Percentiles rank a stretch among this genome's conserved stretches.
phyloP scores from a whole-genome alignment of 2,888 invertebrate species.

The Germaria angustata region DNA sequence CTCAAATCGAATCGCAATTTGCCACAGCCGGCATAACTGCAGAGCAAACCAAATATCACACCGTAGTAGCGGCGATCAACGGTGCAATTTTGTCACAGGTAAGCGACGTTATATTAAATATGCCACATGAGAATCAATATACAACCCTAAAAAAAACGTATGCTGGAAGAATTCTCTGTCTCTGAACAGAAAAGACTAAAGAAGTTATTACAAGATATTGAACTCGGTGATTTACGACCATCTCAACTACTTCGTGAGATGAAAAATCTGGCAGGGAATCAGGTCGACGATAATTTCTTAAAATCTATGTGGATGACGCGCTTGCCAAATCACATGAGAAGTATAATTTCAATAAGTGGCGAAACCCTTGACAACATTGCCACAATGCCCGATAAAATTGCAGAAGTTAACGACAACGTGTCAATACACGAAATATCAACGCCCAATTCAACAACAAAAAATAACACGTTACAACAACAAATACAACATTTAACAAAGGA shows the following conservation, averaged over 20 bases:
- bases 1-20: conserved; percentile 68
- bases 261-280: conserved; percentile 64
- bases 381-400: neutral
- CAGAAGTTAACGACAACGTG: neutral
- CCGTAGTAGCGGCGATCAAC: conserved; percentile 69
- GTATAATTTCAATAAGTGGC: neutral
- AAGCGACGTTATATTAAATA: conserved; percentile 68
- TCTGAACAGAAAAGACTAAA: conserved; percentile 67
- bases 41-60: conserved; percentile 68
- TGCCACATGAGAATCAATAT: conserved; percentile 62
- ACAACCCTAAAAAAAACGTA: conserved; percentile 62
- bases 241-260: conserved; percentile 70
- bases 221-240: conserved; percentile 69
- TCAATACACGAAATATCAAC: neutral
- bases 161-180: conserved; percentile 65
- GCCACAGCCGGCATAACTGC: conserved; percentile 61
- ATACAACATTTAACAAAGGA: neutral
- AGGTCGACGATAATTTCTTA: conserved; percentile 44
- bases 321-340: conserved; percentile 10
- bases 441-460: neutral
- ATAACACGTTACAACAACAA: neutral
- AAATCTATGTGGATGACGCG: neutral
- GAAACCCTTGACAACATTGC: neutral
- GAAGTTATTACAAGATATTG: conserved; percentile 66
- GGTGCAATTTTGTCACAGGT: conserved; percentile 68